Evolutionary conservation across 2,113 vertebrate genomes (phyloP).

Genomic region (Passer domesticus): DNA sequence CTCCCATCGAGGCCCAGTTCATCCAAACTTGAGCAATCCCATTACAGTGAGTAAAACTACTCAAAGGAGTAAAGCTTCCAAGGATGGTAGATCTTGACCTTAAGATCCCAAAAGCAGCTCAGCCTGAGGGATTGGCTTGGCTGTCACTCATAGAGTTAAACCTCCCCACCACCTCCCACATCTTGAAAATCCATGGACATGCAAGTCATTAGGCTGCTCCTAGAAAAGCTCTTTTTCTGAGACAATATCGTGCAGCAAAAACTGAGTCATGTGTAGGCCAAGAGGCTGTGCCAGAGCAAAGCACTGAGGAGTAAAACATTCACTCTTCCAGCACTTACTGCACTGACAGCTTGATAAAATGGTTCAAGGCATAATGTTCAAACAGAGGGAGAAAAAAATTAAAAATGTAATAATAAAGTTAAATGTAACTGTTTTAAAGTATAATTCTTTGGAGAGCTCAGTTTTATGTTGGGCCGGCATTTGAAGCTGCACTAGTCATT

Average conservation of each 20-base stretch:
- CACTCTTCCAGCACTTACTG: slow-evolving; percentile 56
- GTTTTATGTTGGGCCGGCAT: slow-evolving; percentile 80
- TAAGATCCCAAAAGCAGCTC: background rate
- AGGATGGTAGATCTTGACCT: background rate
- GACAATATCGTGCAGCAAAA: background rate
- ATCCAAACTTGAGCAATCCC: background rate
- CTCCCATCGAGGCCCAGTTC: background rate
- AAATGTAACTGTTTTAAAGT: slow-evolving; percentile 82
- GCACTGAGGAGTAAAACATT: slow-evolving; percentile 46
- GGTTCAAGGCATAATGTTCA: slow-evolving; percentile 74
- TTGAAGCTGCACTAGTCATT: slow-evolving; percentile 80
- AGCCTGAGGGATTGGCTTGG: background rate
- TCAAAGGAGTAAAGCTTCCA: background rate
- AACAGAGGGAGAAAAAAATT: slow-evolving; percentile 71
- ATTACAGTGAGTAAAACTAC: background rate
- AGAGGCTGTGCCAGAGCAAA: slow-evolving; percentile 24
- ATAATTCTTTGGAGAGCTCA: slow-evolving; percentile 80
- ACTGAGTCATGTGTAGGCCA: slow-evolving; percentile 10
- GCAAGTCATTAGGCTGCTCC: background rate
- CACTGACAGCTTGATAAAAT: slow-evolving; percentile 75
- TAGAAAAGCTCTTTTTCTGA: background rate
- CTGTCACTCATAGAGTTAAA: background rate
- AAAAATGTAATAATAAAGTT: slow-evolving; percentile 81
- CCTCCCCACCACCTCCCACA: background rate
- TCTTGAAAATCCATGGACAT: background rate